A percentile compares a stretch with the other conserved stretches of the same genome.
These are phyloP conservation scores for Suillia variegata DNA, from an alignment of 2,888 invertebrate species.

Conservation along the genomic window DNA sequence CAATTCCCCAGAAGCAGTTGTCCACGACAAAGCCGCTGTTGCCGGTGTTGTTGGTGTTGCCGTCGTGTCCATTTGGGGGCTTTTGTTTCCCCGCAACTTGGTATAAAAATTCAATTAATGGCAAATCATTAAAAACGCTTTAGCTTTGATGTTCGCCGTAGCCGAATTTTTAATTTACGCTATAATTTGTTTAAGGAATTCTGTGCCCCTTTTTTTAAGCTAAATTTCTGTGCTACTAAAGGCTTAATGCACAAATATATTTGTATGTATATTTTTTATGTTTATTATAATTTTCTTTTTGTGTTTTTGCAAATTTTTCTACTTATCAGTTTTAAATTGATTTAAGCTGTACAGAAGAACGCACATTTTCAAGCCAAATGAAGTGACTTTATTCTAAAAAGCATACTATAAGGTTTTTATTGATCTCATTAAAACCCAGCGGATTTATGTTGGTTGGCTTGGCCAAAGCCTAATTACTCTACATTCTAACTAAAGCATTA, in stretches of 20 bases:
- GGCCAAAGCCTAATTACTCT: too few species aligned
- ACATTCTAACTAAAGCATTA: too few species aligned
- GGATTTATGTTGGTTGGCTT: too few species aligned
- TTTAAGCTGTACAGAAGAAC: not conserved
- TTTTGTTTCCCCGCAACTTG: constrained; percentile 24
- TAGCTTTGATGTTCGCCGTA: constrained; percentile 50
- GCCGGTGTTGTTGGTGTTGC: constrained; percentile 19
- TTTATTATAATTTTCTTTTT: not conserved
- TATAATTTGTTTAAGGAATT: not conserved
- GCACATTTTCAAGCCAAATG: not conserved
- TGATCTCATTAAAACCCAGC: constrained; percentile 12
- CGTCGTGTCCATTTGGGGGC: constrained; percentile 28
- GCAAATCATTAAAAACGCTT: constrained; percentile 53
- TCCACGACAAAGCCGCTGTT: not conserved
- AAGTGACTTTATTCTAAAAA: constrained; percentile 3
- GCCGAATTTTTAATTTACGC: constrained; percentile 34
- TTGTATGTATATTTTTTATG: too few species aligned
- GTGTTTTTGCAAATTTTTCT: not conserved
- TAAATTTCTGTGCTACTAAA: not conserved
- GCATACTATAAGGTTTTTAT: constrained; percentile 8
- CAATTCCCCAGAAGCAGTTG: constrained; percentile 11
- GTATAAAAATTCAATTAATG: constrained; percentile 56
- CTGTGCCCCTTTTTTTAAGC: not conserved
- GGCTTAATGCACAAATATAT: not conserved
- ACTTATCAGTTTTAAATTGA: constrained; percentile 9